A percentile compares a stretch with the other conserved stretches of the same genome.
These are phyloP conservation scores for Myotis findleyi DNA, from an alignment of 2,797 vertebrate species.

Conservation along the genomic window DNA sequence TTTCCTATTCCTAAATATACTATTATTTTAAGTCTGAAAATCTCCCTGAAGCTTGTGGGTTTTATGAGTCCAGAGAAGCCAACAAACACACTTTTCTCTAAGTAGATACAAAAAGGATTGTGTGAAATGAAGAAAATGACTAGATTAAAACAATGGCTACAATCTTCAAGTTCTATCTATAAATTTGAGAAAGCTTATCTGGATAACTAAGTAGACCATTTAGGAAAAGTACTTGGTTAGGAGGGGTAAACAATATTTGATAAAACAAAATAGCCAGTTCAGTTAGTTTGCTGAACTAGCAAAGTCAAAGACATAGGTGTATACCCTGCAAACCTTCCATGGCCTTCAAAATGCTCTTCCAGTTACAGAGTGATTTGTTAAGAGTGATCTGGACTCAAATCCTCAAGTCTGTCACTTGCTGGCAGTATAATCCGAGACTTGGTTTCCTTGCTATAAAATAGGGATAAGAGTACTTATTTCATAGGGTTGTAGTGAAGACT, in stretches of 20 bases:
- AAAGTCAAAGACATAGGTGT: background rate
- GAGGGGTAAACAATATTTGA: background rate
- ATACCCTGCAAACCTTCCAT: background rate
- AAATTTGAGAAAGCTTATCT: constrained; percentile 47
- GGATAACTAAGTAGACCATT: background rate
- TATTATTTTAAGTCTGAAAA: constrained; percentile 54
- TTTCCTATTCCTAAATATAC: constrained; percentile 21
- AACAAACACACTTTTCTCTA: constrained; percentile 41
- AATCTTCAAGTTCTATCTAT: background rate
- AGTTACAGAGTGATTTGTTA: background rate
- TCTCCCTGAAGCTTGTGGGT: constrained; percentile 17
- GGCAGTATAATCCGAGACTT: background rate
- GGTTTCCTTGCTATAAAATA: background rate
- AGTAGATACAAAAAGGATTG: constrained; percentile 26
- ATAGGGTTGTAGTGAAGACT: background rate
- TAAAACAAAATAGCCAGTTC: background rate
- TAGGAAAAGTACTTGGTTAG: constrained; percentile 35
- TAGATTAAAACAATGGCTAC: constrained; percentile 18
- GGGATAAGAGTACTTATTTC: background rate
- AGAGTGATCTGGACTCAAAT: background rate
- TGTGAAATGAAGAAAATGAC: constrained; percentile 30
- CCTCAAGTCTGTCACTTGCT: background rate
- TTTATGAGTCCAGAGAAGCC: constrained; percentile 29
- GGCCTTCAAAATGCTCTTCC: background rate
- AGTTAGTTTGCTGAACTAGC: constrained; percentile 8